Conservation (phyloP, 2,797 vertebrate genomes). For the Todus mexicanus region DNA sequence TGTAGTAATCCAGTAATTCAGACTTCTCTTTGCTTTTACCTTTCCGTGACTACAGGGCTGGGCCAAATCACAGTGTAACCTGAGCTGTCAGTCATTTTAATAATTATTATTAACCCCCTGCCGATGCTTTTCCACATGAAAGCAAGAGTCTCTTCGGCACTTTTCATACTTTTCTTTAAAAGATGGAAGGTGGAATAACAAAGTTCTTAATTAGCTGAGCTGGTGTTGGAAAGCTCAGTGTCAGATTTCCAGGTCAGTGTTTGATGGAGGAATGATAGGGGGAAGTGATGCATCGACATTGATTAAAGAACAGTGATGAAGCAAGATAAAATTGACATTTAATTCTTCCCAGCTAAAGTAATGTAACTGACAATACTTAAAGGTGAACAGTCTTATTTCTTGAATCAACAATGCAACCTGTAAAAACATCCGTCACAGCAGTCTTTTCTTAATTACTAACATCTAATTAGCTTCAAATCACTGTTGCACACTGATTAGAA, state of each 20-base stretch:
- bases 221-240: conserved; percentile 56
- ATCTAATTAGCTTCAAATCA: conserved; percentile 43
- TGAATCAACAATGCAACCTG: conserved; percentile 46
- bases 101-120: conserved; percentile 68
- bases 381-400: conserved; percentile 51
- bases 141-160: conserved; percentile 42
- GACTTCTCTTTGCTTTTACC: background rate
- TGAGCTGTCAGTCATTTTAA: conserved; percentile 30
- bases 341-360: conserved; percentile 61
- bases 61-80: background rate
- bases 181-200: conserved; percentile 60
- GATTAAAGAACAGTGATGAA: conserved; percentile 74
- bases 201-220: conserved; percentile 71
- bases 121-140: conserved; percentile 61
- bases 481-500: background rate
- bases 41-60: background rate
- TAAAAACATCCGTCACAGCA: conserved; percentile 34
- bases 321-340: conserved; percentile 71
- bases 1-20: background rate
- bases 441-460: conserved; percentile 39
- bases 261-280: conserved; percentile 63
- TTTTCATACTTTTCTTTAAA: conserved; percentile 47
- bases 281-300: conserved; percentile 56
- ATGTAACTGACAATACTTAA: conserved; percentile 62
- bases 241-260: conserved; percentile 69